Percentiles rank a stretch among this genome's conserved stretches.
Evolutionary conservation across 2,888 invertebrate species (phyloP).

Genomic region (Oxycera nigricornis): DNA sequence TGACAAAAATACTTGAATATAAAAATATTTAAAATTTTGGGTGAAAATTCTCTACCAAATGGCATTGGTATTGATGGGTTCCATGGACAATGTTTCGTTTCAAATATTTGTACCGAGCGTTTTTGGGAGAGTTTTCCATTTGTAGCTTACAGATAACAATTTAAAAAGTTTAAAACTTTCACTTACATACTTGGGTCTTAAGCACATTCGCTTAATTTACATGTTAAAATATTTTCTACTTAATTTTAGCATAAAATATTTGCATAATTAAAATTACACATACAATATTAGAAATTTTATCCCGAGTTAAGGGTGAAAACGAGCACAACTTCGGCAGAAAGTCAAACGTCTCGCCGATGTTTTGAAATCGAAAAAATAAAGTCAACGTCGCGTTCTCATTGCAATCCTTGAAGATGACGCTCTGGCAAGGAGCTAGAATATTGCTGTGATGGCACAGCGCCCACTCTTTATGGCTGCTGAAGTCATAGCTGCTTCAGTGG

Average conservation of each 20-base stretch:
- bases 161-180: no score
- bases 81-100: no score
- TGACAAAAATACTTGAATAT: no score
- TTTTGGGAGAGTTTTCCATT: no score
- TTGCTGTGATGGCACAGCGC: background rate
- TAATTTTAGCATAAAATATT: background rate
- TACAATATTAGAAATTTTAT: background rate
- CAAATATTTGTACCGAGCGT: no score
- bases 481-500: background rate
- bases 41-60: no score
- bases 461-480: background rate
- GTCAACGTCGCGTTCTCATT: constrained; percentile 1
- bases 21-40: no score
- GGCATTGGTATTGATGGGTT: no score
- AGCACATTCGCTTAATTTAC: no score
- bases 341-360: background rate
- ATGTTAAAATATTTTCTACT: background rate
- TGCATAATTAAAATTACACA: background rate
- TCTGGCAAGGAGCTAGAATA: background rate
- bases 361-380: constrained; percentile 15
- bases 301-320: background rate
- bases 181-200: no score
- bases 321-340: background rate
- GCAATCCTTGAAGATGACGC: background rate
- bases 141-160: no score